Evolutionary conservation across 2,888 invertebrate genomes (phyloP).

Genomic region (Caenorhabditis sp.): DNA sequence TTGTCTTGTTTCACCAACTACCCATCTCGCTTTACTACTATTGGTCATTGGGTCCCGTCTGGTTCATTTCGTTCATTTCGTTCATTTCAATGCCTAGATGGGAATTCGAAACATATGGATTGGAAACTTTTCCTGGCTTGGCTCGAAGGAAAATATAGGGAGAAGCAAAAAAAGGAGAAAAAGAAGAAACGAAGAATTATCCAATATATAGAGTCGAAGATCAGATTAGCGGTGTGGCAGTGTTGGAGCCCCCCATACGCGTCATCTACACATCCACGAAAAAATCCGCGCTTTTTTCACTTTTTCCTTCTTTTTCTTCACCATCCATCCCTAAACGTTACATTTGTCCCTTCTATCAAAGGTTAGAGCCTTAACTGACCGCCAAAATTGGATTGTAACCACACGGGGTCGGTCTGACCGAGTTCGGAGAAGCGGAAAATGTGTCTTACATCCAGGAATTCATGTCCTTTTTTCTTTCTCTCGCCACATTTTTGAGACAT

Average conservation of each 20-base stretch:
- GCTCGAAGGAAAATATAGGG: not conserved
- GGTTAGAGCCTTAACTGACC: slow-evolving; percentile 42
- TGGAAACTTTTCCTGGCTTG: not conserved
- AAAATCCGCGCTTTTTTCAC: not conserved
- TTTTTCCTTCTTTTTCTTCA: slow-evolving; percentile 1
- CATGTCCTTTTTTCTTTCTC: slow-evolving; percentile 33
- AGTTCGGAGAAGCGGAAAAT: slow-evolving; percentile 55
- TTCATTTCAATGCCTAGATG: not conserved
- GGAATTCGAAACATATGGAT: slow-evolving; percentile 3
- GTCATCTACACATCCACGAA: slow-evolving; percentile 33
- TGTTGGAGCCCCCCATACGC: slow-evolving; percentile 15
- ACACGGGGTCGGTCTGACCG: slow-evolving; percentile 25
- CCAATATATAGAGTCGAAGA: slow-evolving; percentile 44
- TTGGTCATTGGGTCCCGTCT: slow-evolving; percentile 18
- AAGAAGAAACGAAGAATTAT: slow-evolving; percentile 34
- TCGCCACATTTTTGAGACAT: not conserved
- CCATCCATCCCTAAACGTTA: slow-evolving; percentile 23
- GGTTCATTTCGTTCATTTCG: slow-evolving; percentile 12
- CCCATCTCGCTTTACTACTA: slow-evolving; percentile 7
- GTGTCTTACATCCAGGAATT: slow-evolving; percentile 41
- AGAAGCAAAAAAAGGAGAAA: not conserved
- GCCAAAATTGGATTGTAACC: slow-evolving; percentile 51
- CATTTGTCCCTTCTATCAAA: slow-evolving; percentile 43
- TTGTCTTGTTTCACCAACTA: slow-evolving; percentile 19
- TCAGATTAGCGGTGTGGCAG: slow-evolving; percentile 38